These are phyloP conservation scores for Parauchenoglanis punctatus DNA, from an alignment of 2,797 vertebrate species.

Conservation along the genomic window DNA sequence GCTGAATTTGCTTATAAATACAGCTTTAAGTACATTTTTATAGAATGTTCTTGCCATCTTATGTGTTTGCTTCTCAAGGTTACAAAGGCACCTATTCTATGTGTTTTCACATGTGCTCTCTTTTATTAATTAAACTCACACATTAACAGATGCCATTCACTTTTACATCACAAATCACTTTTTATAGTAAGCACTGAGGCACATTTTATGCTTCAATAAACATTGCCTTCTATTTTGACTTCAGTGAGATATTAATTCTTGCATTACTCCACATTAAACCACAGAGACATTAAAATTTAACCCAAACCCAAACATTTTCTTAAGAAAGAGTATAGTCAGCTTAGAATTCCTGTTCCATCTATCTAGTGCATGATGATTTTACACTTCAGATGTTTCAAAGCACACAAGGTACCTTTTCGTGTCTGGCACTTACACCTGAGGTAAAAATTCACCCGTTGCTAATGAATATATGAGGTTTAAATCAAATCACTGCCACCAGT, in stretches of 20 bases:
- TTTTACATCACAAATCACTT: neutral
- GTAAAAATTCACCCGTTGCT: slow-evolving; percentile 2
- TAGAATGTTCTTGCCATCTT: slow-evolving; percentile 25
- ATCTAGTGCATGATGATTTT: neutral
- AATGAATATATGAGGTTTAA: slow-evolving; percentile 28
- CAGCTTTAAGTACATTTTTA: slow-evolving; percentile 27
- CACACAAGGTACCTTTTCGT: neutral
- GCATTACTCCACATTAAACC: neutral
- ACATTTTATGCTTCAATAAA: neutral
- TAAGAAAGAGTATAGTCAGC: neutral
- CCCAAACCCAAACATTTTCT: neutral
- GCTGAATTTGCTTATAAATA: slow-evolving; percentile 26
- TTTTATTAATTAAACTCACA: slow-evolving; percentile 13
- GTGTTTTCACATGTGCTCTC: neutral
- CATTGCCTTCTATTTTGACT: neutral
- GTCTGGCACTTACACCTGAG: slow-evolving; percentile 9
- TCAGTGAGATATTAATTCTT: neutral
- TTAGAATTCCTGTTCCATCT: neutral
- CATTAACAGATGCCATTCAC: neutral
- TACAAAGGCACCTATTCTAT: slow-evolving; percentile 13
- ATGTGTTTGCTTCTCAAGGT: slow-evolving; percentile 25
- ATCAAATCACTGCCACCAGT: neutral
- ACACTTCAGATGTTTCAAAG: neutral
- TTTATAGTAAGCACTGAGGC: neutral
- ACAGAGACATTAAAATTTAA: neutral